A percentile compares a stretch with the other conserved stretches of the same genome.
Conservation (phyloP, 2,888 invertebrate genomes). For the Stenchaetothrips biformis region DNA sequence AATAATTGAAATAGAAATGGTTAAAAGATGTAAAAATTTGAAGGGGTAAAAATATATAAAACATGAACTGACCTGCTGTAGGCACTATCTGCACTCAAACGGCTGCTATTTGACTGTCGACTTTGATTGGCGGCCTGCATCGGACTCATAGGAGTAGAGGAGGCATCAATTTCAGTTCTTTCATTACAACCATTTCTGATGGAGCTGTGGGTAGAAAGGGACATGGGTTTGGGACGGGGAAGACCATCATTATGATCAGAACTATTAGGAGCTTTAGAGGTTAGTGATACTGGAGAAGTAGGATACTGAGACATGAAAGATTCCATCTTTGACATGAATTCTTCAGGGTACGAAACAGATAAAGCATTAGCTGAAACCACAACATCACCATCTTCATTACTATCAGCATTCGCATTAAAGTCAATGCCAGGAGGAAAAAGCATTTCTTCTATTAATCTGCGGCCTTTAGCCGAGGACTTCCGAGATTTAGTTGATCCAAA, state of each 20-base stretch:
- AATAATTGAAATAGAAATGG: constrained; percentile 32
- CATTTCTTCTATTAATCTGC: background rate
- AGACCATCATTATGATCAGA: background rate
- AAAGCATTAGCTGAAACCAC: background rate
- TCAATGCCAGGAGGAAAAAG: background rate
- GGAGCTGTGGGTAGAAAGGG: constrained; percentile 18
- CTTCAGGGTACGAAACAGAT: background rate
- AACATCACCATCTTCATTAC: background rate
- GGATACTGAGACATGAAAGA: background rate
- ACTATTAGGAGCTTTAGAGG: constrained; percentile 9
- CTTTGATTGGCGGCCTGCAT: constrained; percentile 39
- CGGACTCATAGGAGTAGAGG: background rate
- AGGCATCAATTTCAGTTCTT: background rate
- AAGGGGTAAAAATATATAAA: constrained; percentile 36
- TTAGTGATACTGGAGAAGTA: background rate
- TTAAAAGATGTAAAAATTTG: constrained; percentile 33
- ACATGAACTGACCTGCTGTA: constrained; percentile 70
- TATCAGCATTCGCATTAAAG: background rate
- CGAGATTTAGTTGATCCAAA: constrained; percentile 6
- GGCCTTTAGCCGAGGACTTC: background rate
- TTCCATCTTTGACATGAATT: background rate
- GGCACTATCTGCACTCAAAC: constrained; percentile 64
- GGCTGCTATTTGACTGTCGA: constrained; percentile 45
- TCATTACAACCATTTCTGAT: constrained; percentile 30
- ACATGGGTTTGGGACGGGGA: constrained; percentile 7